Base-by-base conservation (phyloP, 1,140 invertebrate genomes). In the Zaprionus vittiger region DNA sequence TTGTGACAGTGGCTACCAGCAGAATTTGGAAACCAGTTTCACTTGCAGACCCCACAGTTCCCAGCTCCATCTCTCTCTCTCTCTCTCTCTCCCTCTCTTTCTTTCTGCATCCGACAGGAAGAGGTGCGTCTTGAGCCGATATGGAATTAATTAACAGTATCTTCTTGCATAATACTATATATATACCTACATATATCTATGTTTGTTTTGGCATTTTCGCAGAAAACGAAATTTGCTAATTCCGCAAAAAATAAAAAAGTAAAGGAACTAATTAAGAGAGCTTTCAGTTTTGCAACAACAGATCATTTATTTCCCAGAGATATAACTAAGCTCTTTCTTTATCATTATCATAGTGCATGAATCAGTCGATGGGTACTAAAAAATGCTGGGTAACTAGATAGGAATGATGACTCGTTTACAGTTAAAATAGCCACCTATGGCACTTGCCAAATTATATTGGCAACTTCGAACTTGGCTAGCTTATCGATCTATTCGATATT, bases 121-220 rank as follows among this genome's bases (percentile, higher is more conserved):
- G 70, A 73, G 83, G 83, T 72, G 84, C 66, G 77, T 49, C 67
- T 76, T 57, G 9, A 24, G 67, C 28, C 62, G 41, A 26, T 84
- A 68, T 86, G 79, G 77, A 87, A 83, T 87, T 77, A 80, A 83
- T 85, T 83, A 75, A 67, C 64, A 34, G 70, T 73, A 52, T 80
- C 77, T 80, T 28, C 41, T 74, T 60, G 67, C 47, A 73, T 44
- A 73, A 72, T 26, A 66, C 47, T 55, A 22, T 20, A 20, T 26
- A 62, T 52, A 62, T 52, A 61, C 24, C 24, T 52, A 17, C 20
- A 20, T 24, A 20, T 63, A 22, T 9, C 31, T 31, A 28, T 41
- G 44, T 49, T 44, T 49, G 14, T 17, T n/a, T 44, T 28, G 20
- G 22, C 12, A 60, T 17, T 60, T 17, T 60, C 17, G 6, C 17